Conservation (phyloP, 2,888 invertebrate genomes). For the Lingula anatina region DNA sequence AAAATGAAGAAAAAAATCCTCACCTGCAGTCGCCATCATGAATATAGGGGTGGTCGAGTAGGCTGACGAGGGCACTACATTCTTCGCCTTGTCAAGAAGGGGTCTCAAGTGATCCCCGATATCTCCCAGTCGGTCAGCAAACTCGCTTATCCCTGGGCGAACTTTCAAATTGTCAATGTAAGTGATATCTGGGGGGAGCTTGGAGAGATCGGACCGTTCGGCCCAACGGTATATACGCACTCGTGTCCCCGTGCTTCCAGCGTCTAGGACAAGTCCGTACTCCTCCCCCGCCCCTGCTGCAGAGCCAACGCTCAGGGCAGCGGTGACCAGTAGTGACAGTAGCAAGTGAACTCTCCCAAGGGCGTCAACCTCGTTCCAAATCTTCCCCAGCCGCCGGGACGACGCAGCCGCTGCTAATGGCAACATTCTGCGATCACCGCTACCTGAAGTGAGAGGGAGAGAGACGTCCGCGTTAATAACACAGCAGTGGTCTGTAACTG, state of each 20-base stretch:
- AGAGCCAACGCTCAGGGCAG: too few species aligned
- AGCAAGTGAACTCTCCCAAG: too few species aligned
- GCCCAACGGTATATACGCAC: conserved; percentile 53
- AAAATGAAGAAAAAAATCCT: too few species aligned
- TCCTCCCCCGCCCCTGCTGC: too few species aligned
- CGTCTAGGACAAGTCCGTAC: conserved; percentile 56
- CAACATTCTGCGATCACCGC: too few species aligned
- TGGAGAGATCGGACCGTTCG: conserved; percentile 5
- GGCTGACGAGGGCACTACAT: conserved; percentile 41
- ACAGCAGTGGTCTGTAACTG: too few species aligned
- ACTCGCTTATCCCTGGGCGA: conserved; percentile 20
- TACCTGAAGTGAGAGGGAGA: too few species aligned
- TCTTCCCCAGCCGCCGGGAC: too few species aligned
- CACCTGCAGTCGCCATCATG: conserved; percentile 55
- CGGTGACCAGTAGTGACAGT: too few species aligned
- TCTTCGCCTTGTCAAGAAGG: conserved; percentile 45
- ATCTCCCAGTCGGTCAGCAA: conserved; percentile 10
- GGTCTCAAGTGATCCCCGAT: conserved; percentile 31
- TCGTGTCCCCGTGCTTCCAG: conserved; percentile 56
- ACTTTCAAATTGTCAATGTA: conserved; percentile 20
- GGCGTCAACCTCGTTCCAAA: too few species aligned
- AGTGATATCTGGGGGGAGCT: conserved; percentile 4
- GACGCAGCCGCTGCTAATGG: too few species aligned
- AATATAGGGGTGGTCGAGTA: conserved; percentile 51
- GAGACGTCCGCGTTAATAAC: too few species aligned